Percentiles rank a stretch among this genome's conserved stretches.
Conservation (phyloP, 2,888 invertebrate genomes). For the Arctia plantaginis region DNA sequence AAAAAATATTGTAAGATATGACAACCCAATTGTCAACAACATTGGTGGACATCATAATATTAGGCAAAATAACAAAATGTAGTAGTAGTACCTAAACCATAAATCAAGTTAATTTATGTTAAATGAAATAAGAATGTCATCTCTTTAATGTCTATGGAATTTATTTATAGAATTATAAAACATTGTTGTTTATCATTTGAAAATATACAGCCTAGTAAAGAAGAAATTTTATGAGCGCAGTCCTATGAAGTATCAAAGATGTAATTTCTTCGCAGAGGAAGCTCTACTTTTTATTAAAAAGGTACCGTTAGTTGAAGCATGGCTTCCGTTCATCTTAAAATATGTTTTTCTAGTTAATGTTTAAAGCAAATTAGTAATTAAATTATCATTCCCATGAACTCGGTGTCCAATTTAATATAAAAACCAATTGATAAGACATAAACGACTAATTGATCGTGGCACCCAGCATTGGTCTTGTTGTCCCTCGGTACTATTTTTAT, state of each 20-base stretch:
- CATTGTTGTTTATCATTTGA: not conserved
- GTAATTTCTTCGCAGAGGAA: conserved; percentile 2
- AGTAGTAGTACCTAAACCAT: not conserved
- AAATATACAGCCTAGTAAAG: not conserved
- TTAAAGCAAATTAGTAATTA: conserved; percentile 9
- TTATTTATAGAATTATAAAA: not conserved
- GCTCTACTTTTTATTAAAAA: conserved; percentile 21
- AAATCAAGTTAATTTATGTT: not conserved
- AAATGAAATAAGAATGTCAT: not conserved
- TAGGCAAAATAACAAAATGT: not conserved
- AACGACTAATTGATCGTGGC: conserved; percentile 24
- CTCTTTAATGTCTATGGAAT: not conserved
- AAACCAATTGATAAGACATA: conserved; percentile 13
- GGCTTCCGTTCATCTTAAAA: conserved; percentile 35
- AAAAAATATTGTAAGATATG: not conserved
- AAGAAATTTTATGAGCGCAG: not conserved
- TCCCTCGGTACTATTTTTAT: conserved; percentile 23
- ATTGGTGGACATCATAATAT: not conserved
- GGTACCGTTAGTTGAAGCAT: conserved; percentile 28
- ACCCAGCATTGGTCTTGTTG: conserved; percentile 33
- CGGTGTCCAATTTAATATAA: not conserved
- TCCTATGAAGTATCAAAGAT: not conserved
- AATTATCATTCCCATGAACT: not conserved
- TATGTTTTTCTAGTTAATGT: not conserved
- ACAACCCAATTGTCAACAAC: not conserved